Conservation (phyloP, 2,113 vertebrate genomes). For the Oenanthe melanoleuca region DNA sequence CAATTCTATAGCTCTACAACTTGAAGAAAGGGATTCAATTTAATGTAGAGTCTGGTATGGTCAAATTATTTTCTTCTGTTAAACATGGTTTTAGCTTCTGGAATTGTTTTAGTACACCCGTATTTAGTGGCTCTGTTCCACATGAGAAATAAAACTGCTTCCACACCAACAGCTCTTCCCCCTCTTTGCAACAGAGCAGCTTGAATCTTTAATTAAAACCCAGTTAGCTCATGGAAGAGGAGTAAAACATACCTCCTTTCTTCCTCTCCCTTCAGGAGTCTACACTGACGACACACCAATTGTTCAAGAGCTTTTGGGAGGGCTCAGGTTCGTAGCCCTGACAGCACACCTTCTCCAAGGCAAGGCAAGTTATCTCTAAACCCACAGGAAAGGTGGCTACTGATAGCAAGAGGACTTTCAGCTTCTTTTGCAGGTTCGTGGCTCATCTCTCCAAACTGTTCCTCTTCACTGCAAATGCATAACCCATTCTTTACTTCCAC, state of each 20-base stretch:
- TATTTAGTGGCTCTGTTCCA: neutral
- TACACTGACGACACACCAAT: neutral
- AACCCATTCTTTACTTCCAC: neutral
- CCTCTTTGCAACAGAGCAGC: neutral
- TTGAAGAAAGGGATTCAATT: neutral
- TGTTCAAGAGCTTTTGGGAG: neutral
- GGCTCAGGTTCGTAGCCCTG: neutral
- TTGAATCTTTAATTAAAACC: neutral
- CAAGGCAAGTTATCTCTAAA: neutral
- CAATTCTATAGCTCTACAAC: neutral
- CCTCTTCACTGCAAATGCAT: neutral
- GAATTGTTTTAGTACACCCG: neutral
- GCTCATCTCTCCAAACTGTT: neutral
- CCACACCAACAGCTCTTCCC: neutral
- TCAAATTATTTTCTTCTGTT: neutral
- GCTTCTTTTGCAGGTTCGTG: neutral
- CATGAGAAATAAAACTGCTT: neutral
- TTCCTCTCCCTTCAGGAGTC: neutral
- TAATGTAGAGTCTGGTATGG: neutral
- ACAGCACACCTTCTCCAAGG: neutral
- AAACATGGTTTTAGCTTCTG: neutral
- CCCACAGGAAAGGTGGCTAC: neutral
- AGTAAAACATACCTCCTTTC: neutral
- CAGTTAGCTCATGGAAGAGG: neutral
- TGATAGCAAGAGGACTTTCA: neutral